Conservation (phyloP, 1,140 invertebrate genomes). For the Sitobion miscanthi region DNA sequence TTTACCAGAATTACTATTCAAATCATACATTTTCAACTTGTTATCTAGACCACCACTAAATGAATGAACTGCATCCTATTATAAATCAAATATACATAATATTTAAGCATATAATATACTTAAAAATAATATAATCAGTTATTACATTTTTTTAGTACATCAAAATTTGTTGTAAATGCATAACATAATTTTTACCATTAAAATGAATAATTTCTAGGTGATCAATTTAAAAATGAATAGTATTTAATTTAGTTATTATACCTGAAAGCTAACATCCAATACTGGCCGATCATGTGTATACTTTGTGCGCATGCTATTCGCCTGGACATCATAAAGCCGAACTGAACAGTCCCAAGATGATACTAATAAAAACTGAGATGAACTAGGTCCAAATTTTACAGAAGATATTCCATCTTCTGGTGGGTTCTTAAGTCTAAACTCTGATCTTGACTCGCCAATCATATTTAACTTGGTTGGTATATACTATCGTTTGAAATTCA, state of each 20-base stretch:
- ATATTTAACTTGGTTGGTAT: constrained; percentile 13
- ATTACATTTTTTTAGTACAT: neutral
- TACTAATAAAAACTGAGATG: constrained; percentile 88
- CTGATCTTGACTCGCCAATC: constrained; percentile 70
- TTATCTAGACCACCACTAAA: constrained; percentile 94
- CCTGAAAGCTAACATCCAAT: constrained; percentile 92
- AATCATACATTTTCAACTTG: constrained; percentile 89
- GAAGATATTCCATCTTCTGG: constrained; percentile 91
- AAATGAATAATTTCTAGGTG: neutral
- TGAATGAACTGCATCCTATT: constrained; percentile 88
- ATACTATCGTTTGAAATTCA: neutral
- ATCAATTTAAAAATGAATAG: neutral
- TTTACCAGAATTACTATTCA: constrained; percentile 80
- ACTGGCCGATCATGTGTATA: constrained; percentile 87
- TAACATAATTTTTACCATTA: neutral
- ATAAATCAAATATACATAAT: constrained; percentile 57
- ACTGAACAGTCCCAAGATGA: constrained; percentile 95
- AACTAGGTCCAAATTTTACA: constrained; percentile 92
- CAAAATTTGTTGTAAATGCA: neutral
- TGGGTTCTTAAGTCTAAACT: constrained; percentile 89
- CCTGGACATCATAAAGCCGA: constrained; percentile 88
- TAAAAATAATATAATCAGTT: neutral
- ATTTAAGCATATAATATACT: neutral
- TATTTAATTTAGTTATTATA: constrained; percentile 62
- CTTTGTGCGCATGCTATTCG: constrained; percentile 85